Percentiles rank a stretch among this genome's conserved stretches.
Conservation (phyloP, 2,888 invertebrate species). For the Tetrapedia diversipes region DNA sequence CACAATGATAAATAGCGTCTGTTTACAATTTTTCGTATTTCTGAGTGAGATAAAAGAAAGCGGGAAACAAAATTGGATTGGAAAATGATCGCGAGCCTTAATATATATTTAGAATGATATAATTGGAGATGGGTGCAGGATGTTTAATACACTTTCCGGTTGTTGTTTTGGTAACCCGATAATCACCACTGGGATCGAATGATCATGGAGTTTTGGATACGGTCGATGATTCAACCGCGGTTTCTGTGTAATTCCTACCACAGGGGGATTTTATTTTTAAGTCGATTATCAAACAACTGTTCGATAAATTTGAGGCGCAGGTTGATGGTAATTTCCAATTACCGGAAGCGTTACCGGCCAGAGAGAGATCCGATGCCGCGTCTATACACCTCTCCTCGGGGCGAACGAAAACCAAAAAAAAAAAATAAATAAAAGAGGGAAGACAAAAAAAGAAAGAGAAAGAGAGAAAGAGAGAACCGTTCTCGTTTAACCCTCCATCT, state of each 20-base stretch:
- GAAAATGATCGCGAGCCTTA: too few relatives aligned
- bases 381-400: too few relatives aligned
- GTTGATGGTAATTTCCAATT: slow-evolving; percentile 22
- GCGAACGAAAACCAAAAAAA: neutral
- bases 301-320: neutral
- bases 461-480: slow-evolving; percentile 1
- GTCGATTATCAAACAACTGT: slow-evolving; percentile 3
- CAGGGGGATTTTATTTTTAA: neutral
- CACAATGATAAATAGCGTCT: too few relatives aligned
- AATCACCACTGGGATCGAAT: neutral
- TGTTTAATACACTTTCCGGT: slow-evolving; percentile 4
- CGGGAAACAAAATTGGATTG: too few relatives aligned
- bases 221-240: neutral
- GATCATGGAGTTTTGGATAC: neutral
- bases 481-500: slow-evolving; percentile 39
- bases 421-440: neutral
- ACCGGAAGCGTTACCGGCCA: slow-evolving; percentile 3
- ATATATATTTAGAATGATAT: too few relatives aligned
- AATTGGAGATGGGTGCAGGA: slow-evolving; percentile 34
- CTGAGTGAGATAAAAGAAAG: too few relatives aligned
- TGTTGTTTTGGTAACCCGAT: slow-evolving; percentile 17
- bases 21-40: too few relatives aligned
- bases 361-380: neutral
- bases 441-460: neutral
- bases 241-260: slow-evolving; percentile 7